A percentile compares a stretch with the other conserved stretches of the same genome.
phyloP scores from a whole-genome alignment of 2,888 invertebrate species.

The Tryphoninae sp. region DNA sequence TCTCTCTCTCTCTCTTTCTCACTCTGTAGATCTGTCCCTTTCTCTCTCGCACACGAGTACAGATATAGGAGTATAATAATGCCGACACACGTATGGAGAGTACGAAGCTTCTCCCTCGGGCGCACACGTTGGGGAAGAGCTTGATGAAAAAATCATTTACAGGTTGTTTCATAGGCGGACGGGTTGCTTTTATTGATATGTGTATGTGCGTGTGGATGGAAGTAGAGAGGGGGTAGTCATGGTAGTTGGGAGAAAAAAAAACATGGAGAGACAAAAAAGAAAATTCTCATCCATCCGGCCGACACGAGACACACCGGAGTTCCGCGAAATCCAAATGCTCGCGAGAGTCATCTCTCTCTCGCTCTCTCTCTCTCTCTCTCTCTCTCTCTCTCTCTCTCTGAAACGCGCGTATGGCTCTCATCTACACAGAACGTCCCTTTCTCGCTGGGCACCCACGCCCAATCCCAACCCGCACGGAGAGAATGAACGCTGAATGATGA shows the following conservation, averaged over 20 bases:
- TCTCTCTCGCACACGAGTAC: not conserved
- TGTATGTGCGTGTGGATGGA: not conserved
- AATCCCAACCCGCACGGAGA: conserved; percentile 62
- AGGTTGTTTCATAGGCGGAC: conserved; percentile 53
- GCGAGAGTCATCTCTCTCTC: conserved; percentile 52
- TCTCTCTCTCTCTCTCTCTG: conserved; percentile 34
- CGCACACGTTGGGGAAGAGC: conserved; percentile 49
- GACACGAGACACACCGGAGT: conserved; percentile 57
- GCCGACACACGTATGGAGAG: conserved; percentile 38
- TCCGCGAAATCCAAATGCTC: conserved; percentile 60
- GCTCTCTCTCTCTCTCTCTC: conserved; percentile 33
- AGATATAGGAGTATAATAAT: conserved; percentile 37
- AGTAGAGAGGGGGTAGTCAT: conserved; percentile 12
- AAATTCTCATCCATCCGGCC: conserved; percentile 59
- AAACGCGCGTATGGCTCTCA: conserved; percentile 43
- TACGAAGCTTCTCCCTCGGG: conserved; percentile 46
- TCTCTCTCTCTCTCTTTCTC: conserved; percentile 8
- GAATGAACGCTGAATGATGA: conserved; percentile 73
- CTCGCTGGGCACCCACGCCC: conserved; percentile 68
- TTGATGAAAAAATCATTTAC: conserved; percentile 61
- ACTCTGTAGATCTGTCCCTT: not conserved
- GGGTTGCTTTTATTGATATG: not conserved
- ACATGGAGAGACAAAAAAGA: conserved; percentile 44
- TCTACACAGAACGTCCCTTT: conserved; percentile 21
- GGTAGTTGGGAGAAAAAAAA: conserved; percentile 54